Evolutionary conservation across 2,113 vertebrate species (phyloP), one percentile per base, ranked within the genome.

Genomic region (Amazona guildingii): DNA sequence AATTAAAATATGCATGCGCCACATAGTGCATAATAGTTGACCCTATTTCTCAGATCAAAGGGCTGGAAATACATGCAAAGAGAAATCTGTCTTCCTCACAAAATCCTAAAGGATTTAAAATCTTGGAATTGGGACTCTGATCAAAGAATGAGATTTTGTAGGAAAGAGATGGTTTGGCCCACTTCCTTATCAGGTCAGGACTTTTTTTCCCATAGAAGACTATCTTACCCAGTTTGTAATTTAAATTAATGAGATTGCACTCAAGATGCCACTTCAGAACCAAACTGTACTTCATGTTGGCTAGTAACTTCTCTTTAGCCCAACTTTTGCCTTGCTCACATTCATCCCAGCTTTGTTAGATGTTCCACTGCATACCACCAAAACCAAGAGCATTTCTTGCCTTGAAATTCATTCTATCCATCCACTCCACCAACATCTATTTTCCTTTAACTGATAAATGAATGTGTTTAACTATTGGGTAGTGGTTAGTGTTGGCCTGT

Each of bases 41-140:
- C 57, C 48, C 31, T 41, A 13, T 94, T 94, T 95, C 62, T 12
- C 35, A 87, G 80, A 82, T 92, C 83, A 96, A 97, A 96, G 69
- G 82, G 10, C 41, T 87, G 35, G 57, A 92, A 94, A 84, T n/a
- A 78, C 2, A 35, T 17, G 28, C 51, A 49, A 88, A 72, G 57
- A 76, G 9, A 83, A 86, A 84, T 44, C 24, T 37, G 13, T 37
- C 62, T 90, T 86, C 39, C 28, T 79, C 21, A 78, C 24, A 78
- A 88, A 92, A 68, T 84, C 49, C 74, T 82, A 46, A 91, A 84
- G 61, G 55, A 59, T 44, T 86, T 49, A 37, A 41, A 76, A 67
- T 28, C 10, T 63, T 37, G 78, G 33, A 91, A 55, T 2, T 7
- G 0, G 33, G 9, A 19, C 75, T 88, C 4, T 48, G n/a, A 90